Base-by-base conservation (phyloP, 2,797 vertebrate genomes). In the Amblyopsis hoosieri region DNA sequence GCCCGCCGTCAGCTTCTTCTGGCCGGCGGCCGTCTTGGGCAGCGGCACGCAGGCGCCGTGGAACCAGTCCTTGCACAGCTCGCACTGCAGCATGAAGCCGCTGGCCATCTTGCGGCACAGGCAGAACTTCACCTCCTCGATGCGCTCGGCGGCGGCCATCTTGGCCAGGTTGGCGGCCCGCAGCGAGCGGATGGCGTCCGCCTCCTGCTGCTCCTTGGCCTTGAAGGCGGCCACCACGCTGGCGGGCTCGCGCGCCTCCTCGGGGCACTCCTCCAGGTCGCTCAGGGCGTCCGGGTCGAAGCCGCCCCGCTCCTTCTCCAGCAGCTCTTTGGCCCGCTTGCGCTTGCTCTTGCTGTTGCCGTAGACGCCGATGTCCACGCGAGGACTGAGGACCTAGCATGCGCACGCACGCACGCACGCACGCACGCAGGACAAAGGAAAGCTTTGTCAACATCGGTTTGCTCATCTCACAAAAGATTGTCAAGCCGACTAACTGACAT, bases 31-130 rank as follows among this genome's bases (percentile, higher is more conserved):
- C 23, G 3, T 23, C 82, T 99, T 99, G 55, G 98, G 98, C 67
- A 99, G 91, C 1, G 98, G 96, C 62, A 98, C 97, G 0, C 98
- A 99, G 3, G 93, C 93, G 0, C 97, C 96, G 56, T 99, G 98
- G 69, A 99, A 99, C 98, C 97, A 99, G 94, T 99, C 97, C 84
- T 98, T 98, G 80, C 98, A 99, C 56, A 99, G 95, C 83, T 99
- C 96, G 12, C 98, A 99, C 81, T 99, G 98, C 4, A 99, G 79
- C 98, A 99, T 99, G 82, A 98, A 96, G 3, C 98, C 97, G 3
- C 96, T 96, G 23, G 98, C 97, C 0, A 96, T 95, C 83, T 96
- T 97, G 57, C 97, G 96, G 66, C 98, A 99, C 72, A 99, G 80
- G n/a, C 98, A 99, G 90, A 99, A 98, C 78, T 98, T 98, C 3